A percentile compares a stretch with the other conserved stretches of the same genome.
Conservation (phyloP, 23 tunicate genomes). For the Styela plicata region DNA sequence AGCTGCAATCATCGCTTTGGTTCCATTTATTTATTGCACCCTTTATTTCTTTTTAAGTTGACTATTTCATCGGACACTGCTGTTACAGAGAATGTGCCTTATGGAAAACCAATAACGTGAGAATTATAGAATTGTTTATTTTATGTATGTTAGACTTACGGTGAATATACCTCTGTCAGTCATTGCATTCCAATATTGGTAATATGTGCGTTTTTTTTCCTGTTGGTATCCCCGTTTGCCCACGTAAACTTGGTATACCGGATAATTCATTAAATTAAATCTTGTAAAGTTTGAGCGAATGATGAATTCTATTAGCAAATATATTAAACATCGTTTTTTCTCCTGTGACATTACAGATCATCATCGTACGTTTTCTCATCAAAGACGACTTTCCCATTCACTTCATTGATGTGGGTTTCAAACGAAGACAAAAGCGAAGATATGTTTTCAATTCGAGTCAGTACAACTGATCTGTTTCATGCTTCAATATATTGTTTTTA, state of each 20-base stretch:
- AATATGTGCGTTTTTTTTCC: no score
- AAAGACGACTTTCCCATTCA: slow-evolving; percentile 12
- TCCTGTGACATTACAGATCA: neutral
- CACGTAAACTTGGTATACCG: no score
- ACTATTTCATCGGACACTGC: neutral
- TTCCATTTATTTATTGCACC: neutral
- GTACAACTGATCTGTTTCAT: no score
- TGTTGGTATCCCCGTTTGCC: no score
- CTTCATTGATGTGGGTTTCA: slow-evolving; percentile 28
- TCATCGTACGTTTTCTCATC: slow-evolving; percentile 19
- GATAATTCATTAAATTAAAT: no score
- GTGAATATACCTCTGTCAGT: no score
- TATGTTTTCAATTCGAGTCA: neutral
- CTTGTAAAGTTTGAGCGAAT: no score
- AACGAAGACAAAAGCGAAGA: neutral
- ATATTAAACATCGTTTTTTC: neutral
- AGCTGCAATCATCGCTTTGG: no score
- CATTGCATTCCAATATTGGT: no score
- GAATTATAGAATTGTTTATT: no score
- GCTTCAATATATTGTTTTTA: no score
- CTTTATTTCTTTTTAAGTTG: neutral
- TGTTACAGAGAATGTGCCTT: neutral
- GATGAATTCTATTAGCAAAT: neutral
- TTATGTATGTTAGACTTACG: no score
- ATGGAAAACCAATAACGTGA: slow-evolving; percentile 16